Base-by-base conservation (phyloP, 1,140 invertebrate species). In the Scaptodrosophila lebanonensis region DNA sequence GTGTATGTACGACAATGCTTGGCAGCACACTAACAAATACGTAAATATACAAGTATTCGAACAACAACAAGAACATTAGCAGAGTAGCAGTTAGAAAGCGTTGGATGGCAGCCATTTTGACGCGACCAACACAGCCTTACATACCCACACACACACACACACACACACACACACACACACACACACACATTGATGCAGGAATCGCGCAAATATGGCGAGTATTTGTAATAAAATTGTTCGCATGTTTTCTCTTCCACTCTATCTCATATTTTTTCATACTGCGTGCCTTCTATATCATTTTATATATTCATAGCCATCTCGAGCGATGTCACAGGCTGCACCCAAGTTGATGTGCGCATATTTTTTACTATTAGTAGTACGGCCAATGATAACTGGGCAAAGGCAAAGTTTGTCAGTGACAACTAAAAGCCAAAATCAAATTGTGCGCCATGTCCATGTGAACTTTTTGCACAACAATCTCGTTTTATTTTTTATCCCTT, bases 261-360 rank as follows among this genome's bases (percentile, higher is more conserved):
- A n/a, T n/a, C n/a, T n/a, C n/a, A n/a, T n/a, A n/a, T n/a, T n/a
- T n/a, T n/a, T n/a, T n/a, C n/a, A n/a, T n/a, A n/a, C n/a, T n/a
- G n/a, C n/a, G n/a, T 47, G 16, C 27, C 33, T 7, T 5, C 33
- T 39, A 43, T 35, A 48, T 35, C 36, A 35, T 56, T 40, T 53
- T 79, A 79, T 66, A 62, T 66, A 79, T 79, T 79, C 75, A 79
- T 79, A 44, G 61, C 68, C 73, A 79, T 79, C 75, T 79, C 38
- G 56, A 79, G 52, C 49, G 73, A 60, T 79, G 73, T 79, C 75
- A 82, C 60, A 69, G 64, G 36, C 56, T 52, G 54, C 43, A 29
- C 50, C 48, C 44, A 68, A 65, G 49, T 68, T 66, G 56, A 79
- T 29, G 66, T 59, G 40, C 44, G 40, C 59, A 65, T 65, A 64